Conservation (phyloP, 2,888 invertebrate species). For the Acrobasis suavella region DNA sequence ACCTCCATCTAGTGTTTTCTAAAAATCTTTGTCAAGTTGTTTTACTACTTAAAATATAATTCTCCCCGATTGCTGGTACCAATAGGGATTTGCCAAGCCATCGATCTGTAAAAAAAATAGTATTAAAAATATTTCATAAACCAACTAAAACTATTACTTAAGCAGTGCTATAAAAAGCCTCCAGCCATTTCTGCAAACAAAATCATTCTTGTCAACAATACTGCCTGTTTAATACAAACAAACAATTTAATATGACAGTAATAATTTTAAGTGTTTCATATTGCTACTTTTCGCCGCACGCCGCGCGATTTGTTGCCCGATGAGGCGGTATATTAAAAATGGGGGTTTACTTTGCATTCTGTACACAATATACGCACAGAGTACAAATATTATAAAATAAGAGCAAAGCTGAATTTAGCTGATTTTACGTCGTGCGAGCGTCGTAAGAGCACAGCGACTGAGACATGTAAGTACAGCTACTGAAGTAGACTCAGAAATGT, state of each 20-base stretch:
- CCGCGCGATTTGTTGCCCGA: constrained; percentile 9
- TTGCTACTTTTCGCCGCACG: constrained; percentile 19
- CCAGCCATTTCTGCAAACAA: constrained; percentile 12
- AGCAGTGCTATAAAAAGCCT: neutral
- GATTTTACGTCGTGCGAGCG: too few species aligned
- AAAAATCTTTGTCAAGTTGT: too few species aligned
- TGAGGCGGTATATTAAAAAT: constrained; percentile 4
- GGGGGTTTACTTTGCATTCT: neutral
- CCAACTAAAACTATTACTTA: neutral
- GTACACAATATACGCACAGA: neutral
- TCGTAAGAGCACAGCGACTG: too few species aligned
- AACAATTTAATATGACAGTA: constrained; percentile 20
- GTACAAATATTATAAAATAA: neutral
- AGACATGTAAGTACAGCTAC: too few species aligned
- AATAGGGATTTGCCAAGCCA: too few species aligned
- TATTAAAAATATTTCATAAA: too few species aligned
- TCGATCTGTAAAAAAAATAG: too few species aligned
- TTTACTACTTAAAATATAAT: too few species aligned
- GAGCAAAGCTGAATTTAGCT: too few species aligned
- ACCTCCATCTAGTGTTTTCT: too few species aligned
- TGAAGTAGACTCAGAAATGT: too few species aligned
- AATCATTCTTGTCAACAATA: constrained; percentile 20
- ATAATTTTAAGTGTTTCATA: constrained; percentile 17
- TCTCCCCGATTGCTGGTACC: too few species aligned
- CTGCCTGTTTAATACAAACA: constrained; percentile 22